phyloP scores from a whole-genome alignment of 64 coral and sea anemone species.

The Stichodactyla helianthus region DNA sequence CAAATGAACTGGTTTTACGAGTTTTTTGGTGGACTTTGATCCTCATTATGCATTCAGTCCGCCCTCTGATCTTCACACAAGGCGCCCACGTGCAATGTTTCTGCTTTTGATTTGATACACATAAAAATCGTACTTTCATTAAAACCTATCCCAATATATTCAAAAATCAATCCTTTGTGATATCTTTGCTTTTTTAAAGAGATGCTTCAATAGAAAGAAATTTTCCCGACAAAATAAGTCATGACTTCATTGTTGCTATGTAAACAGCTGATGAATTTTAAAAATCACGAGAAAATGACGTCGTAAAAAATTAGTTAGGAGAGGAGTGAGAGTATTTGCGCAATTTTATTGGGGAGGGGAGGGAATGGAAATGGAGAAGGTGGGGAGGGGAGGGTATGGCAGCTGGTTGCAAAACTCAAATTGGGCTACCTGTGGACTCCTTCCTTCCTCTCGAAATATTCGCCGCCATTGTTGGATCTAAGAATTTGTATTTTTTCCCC shows the following conservation, averaged over 20 bases:
- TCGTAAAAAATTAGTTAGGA: background rate
- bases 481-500: background rate
- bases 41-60: background rate
- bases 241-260: background rate
- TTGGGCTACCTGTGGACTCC: background rate
- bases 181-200: background rate
- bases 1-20: conserved; percentile 13
- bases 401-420: background rate
- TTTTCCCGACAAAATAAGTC: background rate
- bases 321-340: background rate
- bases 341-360: background rate
- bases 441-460: background rate
- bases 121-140: too few relatives aligned
- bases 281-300: background rate
- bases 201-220: background rate
- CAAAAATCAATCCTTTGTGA: too few relatives aligned
- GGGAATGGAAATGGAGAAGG: background rate
- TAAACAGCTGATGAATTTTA: background rate
- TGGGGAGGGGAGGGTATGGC: conserved; percentile 10
- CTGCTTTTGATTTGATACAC: background rate
- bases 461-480: conserved; percentile 4
- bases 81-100: background rate
- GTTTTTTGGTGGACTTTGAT: conserved; percentile 29
- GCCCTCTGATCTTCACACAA: background rate
- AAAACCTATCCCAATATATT: too few relatives aligned